These are phyloP conservation scores for Notoglanidium macrostoma DNA, from an alignment of 2,797 vertebrate species.

Conservation along the genomic window DNA sequence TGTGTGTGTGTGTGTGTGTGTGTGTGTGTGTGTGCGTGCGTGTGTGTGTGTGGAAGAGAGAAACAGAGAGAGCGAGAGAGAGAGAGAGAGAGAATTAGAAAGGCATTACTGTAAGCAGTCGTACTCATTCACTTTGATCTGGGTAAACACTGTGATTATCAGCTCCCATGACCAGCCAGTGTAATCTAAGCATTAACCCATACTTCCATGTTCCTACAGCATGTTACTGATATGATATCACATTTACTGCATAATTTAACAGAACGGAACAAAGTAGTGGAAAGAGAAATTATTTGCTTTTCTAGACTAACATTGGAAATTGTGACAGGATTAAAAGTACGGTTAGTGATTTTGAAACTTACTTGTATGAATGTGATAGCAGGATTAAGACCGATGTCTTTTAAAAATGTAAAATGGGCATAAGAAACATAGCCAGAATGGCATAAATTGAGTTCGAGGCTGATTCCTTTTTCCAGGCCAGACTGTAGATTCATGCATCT, in stretches of 20 bases:
- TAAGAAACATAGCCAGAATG: neutral
- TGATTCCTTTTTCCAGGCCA: neutral
- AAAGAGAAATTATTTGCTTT: constrained; percentile 15
- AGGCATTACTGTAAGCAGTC: constrained; percentile 21
- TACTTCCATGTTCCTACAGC: constrained; percentile 29
- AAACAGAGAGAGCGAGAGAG: neutral
- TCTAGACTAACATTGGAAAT: constrained; percentile 10
- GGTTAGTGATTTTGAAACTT: neutral
- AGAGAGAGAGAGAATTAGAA: neutral
- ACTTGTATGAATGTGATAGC: neutral
- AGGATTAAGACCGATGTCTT: neutral
- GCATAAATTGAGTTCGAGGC: too few species aligned
- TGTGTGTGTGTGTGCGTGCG: too few species aligned
- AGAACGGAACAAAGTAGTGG: constrained; percentile 26
- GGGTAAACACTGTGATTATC: constrained; percentile 39
- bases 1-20: neutral
- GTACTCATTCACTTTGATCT: constrained; percentile 39
- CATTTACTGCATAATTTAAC: constrained; percentile 40
- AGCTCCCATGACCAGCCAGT: constrained; percentile 42
- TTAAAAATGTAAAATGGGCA: neutral
- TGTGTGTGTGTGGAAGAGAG: neutral
- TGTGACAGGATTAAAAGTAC: neutral
- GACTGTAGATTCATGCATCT: neutral
- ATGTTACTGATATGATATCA: constrained; percentile 30
- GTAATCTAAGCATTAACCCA: constrained; percentile 37